Evolutionary conservation across 2,113 vertebrate genomes (phyloP).

Genomic region (Polyodon spathula): DNA sequence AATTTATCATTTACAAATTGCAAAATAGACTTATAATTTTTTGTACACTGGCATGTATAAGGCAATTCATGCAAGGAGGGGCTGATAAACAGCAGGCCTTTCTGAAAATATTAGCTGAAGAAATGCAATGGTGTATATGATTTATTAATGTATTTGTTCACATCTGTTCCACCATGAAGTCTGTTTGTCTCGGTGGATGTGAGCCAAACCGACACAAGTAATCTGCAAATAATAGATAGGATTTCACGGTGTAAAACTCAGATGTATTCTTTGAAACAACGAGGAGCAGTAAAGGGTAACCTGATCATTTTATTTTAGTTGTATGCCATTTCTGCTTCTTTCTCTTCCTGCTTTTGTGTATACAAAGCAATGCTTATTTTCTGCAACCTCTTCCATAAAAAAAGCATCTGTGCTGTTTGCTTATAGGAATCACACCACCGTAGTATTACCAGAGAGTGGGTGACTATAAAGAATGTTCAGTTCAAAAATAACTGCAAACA

Average conservation of each 20-base stretch:
- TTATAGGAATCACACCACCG: no score
- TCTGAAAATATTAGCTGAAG: conserved; percentile 38
- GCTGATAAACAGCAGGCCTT: conserved; percentile 24
- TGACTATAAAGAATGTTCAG: no score
- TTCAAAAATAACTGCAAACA: no score
- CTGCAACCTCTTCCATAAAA: neutral
- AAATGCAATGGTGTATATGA: conserved; percentile 38
- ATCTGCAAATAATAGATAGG: neutral
- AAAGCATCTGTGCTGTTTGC: neutral
- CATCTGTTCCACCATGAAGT: conserved; percentile 33
- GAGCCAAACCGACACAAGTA: conserved; percentile 27
- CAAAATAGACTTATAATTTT: neutral
- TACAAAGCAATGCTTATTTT: neutral
- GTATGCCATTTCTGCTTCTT: neutral
- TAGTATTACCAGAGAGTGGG: no score
- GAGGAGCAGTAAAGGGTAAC: neutral
- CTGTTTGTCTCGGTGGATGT: conserved; percentile 32
- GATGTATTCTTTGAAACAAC: neutral
- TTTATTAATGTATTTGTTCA: conserved; percentile 44
- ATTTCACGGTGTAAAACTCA: neutral
- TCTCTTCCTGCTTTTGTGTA: neutral
- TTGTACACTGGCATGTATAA: neutral
- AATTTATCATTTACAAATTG: neutral
- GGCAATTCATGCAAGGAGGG: conserved; percentile 3
- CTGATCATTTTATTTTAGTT: neutral